Evolutionary conservation across 1,140 invertebrate species (phyloP).

Genomic region (Drosophila nigrodunni): DNA sequence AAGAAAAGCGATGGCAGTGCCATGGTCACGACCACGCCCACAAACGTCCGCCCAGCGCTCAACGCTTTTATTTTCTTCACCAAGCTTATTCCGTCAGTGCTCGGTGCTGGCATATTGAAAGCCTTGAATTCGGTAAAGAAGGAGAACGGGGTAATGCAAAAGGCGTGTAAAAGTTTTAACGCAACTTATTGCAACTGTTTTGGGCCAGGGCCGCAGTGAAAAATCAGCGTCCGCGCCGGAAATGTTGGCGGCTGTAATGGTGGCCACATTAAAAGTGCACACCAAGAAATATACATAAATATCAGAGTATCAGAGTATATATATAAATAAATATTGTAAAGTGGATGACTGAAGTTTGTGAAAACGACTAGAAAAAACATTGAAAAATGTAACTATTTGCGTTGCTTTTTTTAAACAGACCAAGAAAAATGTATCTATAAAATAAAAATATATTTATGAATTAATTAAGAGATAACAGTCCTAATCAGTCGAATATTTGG

Average conservation of each 20-base stretch:
- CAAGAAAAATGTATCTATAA: no score
- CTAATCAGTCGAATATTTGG: no score
- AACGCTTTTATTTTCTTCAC: constrained; percentile 67
- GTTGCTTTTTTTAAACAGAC: neutral
- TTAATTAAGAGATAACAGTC: no score
- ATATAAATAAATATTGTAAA: constrained; percentile 21
- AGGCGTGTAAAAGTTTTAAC: constrained; percentile 78
- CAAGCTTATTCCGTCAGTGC: constrained; percentile 43
- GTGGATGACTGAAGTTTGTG: constrained; percentile 15
- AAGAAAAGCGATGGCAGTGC: constrained; percentile 25
- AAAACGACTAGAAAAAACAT: constrained; percentile 7
- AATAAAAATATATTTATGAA: no score
- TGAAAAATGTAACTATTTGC: neutral
- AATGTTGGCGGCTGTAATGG: constrained; percentile 60
- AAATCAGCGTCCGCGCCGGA: constrained; percentile 75
- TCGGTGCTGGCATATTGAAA: constrained; percentile 7
- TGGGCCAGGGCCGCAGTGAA: constrained; percentile 73
- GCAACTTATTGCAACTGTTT: constrained; percentile 80
- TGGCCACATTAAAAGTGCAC: constrained; percentile 47
- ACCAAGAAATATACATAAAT: constrained; percentile 24
- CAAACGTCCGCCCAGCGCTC: constrained; percentile 34
- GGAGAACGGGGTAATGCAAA: constrained; percentile 34
- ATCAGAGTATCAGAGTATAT: neutral
- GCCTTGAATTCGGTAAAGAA: neutral
- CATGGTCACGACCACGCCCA: constrained; percentile 37